Percentiles rank a stretch among this genome's conserved stretches.
phyloP scores from a whole-genome alignment of 2,888 invertebrate genomes.

The Coenonympha glycerion region DNA sequence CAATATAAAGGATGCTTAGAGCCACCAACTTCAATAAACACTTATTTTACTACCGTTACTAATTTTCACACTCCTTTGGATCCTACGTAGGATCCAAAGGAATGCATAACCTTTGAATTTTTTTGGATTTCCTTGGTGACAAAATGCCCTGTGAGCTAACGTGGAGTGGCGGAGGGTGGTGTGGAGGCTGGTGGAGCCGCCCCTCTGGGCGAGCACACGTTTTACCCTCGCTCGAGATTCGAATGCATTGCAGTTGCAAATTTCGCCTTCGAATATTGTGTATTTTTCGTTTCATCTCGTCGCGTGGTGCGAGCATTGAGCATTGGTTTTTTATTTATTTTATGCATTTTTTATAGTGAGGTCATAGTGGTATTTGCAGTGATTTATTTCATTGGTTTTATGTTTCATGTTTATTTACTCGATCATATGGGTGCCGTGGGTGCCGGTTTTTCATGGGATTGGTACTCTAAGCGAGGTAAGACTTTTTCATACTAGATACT shows the following conservation, averaged over 20 bases:
- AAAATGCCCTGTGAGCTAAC: constrained; percentile 35
- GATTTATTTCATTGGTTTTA: too few species aligned
- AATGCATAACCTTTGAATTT: constrained; percentile 30
- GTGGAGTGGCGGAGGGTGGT: constrained; percentile 36
- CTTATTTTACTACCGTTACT: too few species aligned
- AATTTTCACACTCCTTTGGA: background rate
- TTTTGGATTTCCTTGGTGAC: constrained; percentile 38
- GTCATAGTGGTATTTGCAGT: background rate
- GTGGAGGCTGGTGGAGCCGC: constrained; percentile 39
- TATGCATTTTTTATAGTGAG: background rate
- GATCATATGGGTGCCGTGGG: too few species aligned
- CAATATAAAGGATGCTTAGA: too few species aligned
- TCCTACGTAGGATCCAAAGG: background rate
- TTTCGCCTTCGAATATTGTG: constrained; percentile 26
- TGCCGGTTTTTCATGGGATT: too few species aligned
- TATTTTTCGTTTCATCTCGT: constrained; percentile 8
- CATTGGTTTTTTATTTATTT: background rate
- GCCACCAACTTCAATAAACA: too few species aligned
- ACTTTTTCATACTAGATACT: too few species aligned
- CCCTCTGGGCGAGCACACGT: constrained; percentile 36
- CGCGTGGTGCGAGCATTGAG: background rate
- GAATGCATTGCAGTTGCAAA: constrained; percentile 39
- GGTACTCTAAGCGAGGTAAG: too few species aligned
- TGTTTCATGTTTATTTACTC: too few species aligned
- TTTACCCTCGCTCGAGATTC: constrained; percentile 38